Percentiles rank a stretch among this genome's conserved stretches.
Conservation (phyloP, 1,140 invertebrate species). For the Halesus radiatus region DNA sequence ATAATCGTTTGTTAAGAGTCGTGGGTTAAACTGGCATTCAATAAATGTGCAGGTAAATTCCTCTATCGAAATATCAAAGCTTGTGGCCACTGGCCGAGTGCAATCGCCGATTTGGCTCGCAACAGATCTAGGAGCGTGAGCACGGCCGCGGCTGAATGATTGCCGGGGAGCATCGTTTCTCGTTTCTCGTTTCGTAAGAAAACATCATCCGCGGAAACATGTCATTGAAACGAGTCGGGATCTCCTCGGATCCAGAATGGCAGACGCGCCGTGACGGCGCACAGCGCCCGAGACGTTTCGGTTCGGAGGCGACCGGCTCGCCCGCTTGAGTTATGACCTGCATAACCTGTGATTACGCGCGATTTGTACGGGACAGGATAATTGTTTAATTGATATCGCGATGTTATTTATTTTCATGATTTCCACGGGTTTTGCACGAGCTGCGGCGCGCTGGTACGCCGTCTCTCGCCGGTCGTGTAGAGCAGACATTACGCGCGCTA, state of each 20-base stretch:
- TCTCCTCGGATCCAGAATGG: slow-evolving; percentile 23
- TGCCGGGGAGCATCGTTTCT: slow-evolving; percentile 15
- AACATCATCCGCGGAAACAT: slow-evolving; percentile 50
- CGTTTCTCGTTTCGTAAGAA: slow-evolving; percentile 43
- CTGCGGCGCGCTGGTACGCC: background rate
- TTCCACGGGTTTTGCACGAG: slow-evolving; percentile 57
- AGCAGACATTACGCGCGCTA: slow-evolving; percentile 16
- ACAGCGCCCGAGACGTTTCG: slow-evolving; percentile 29
- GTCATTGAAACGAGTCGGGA: slow-evolving; percentile 46
- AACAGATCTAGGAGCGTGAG: background rate
- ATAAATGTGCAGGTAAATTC: slow-evolving; percentile 9
- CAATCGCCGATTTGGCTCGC: slow-evolving; percentile 1
- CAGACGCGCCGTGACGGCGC: background rate
- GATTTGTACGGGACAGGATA: slow-evolving; percentile 58
- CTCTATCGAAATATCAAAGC: slow-evolving; percentile 31
- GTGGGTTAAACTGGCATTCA: slow-evolving; percentile 27
- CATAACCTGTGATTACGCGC: slow-evolving; percentile 56
- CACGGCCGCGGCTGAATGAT: background rate
- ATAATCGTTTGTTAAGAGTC: slow-evolving; percentile 18
- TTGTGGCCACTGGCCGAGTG: background rate
- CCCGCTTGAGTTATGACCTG: slow-evolving; percentile 55
- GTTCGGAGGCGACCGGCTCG: slow-evolving; percentile 17
- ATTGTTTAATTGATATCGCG: slow-evolving; percentile 59
- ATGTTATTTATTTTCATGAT: slow-evolving; percentile 59
- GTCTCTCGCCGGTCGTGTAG: background rate